These are phyloP conservation scores for Enteromius paludinosus DNA, from an alignment of 2,797 vertebrate species.

Conservation along the genomic window DNA sequence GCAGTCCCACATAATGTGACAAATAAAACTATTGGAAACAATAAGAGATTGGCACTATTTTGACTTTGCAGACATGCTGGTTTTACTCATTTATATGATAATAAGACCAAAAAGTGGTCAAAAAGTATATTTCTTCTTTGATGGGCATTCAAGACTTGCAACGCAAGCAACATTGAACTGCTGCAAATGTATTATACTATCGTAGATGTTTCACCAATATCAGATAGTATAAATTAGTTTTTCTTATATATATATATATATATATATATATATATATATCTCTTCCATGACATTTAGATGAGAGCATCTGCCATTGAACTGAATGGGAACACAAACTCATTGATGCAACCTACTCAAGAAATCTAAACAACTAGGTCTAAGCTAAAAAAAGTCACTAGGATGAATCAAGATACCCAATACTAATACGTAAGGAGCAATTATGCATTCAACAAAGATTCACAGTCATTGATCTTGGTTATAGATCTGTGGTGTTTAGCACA, in stretches of 20 bases:
- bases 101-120: not conserved
- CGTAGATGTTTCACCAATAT: not conserved
- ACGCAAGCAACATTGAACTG: not conserved
- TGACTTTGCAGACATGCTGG: not conserved
- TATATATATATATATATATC: too few species aligned
- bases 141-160: not conserved
- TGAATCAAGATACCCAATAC: not conserved
- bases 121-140: not conserved
- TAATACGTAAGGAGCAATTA: not conserved
- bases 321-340: not conserved
- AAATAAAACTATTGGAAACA: not conserved
- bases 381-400: not conserved
- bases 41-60: not conserved
- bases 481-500: not conserved
- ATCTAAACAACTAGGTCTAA: too few species aligned
- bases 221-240: not conserved
- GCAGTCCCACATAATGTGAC: not conserved
- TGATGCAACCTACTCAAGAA: not conserved
- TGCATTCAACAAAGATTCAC: not conserved
- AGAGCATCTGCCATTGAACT: not conserved
- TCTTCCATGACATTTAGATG: too few species aligned
- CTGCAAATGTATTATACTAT: not conserved
- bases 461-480: not conserved
- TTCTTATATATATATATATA: too few species aligned
- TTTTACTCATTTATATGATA: conserved; percentile 8